A percentile compares a stretch with the other conserved stretches of the same genome.
These are phyloP conservation scores for Dreissena polymorpha DNA, from an alignment of 1,140 invertebrate genomes.

Conservation along the genomic window DNA sequence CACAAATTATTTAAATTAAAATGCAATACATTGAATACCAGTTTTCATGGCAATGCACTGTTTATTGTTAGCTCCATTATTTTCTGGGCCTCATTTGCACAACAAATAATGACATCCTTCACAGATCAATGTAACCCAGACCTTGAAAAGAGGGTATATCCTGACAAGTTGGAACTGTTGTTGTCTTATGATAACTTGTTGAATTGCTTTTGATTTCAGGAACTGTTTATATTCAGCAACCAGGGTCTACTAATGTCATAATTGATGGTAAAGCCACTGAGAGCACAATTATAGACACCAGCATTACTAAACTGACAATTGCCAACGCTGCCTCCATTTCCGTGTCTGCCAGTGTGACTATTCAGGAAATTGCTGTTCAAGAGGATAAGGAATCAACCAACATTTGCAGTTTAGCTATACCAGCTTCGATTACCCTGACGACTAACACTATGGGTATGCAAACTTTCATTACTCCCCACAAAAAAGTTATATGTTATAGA, in stretches of 20 bases:
- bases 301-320: conserved; percentile 53
- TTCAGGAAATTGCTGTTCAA: conserved; percentile 30
- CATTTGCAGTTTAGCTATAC: conserved; percentile 23
- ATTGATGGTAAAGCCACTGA: conserved; percentile 53
- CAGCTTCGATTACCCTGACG: conserved; percentile 20
- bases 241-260: conserved; percentile 43
- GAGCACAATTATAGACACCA: conserved; percentile 29
- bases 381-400: conserved; percentile 18
- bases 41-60: too few species aligned
- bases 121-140: too few species aligned
- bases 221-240: conserved; percentile 60
- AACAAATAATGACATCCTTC: too few species aligned
- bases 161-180: too few species aligned
- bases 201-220: conserved; percentile 47
- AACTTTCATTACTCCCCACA: too few species aligned
- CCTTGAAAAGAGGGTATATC: too few species aligned
- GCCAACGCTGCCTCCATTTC: conserved; percentile 53
- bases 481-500: too few species aligned
- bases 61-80: too few species aligned
- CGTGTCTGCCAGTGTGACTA: conserved; percentile 41
- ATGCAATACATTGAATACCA: too few species aligned
- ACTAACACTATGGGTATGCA: conserved; percentile 19
- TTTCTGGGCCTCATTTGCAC: too few species aligned
- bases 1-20: too few species aligned
- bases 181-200: too few species aligned